Percentiles rank a stretch among this genome's conserved stretches.
Evolutionary conservation across 2,113 vertebrate species (phyloP).

Genomic region (Rallus limicola): DNA sequence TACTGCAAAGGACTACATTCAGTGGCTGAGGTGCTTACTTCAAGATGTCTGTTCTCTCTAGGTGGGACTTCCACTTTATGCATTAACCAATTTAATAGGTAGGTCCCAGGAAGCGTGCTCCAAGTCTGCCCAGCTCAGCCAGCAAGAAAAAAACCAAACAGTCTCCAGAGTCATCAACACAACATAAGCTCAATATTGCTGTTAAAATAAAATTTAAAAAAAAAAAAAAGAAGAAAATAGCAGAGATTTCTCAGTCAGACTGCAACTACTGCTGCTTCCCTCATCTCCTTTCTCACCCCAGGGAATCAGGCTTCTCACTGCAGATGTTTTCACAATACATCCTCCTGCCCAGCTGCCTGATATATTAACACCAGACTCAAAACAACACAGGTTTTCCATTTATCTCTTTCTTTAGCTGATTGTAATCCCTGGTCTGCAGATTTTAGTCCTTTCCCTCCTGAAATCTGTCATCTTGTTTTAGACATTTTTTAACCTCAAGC

Average conservation of each 20-base stretch:
- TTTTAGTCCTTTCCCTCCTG: not conserved
- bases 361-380: not conserved
- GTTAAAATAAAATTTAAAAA: not conserved
- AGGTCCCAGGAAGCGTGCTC: not conserved
- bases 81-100: not conserved
- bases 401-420: not conserved
- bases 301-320: not conserved
- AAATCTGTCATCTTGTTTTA: not conserved
- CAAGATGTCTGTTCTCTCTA: not conserved
- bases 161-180: slow-evolving; percentile 7
- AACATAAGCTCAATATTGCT: not conserved
- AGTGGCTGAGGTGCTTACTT: not conserved
- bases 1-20: not conserved
- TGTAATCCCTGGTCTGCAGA: not conserved
- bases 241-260: not conserved
- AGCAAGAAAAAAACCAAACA: not conserved
- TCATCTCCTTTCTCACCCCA: not conserved
- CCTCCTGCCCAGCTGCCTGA: accelerated
- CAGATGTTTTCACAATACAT: not conserved
- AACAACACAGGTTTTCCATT: not conserved
- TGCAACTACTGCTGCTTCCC: not conserved
- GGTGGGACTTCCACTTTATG: not conserved
- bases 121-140: not conserved
- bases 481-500: not conserved
- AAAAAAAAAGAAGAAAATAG: not conserved